Base-by-base conservation (phyloP, 2,797 vertebrate species). In the Cynopterus sphinx region DNA sequence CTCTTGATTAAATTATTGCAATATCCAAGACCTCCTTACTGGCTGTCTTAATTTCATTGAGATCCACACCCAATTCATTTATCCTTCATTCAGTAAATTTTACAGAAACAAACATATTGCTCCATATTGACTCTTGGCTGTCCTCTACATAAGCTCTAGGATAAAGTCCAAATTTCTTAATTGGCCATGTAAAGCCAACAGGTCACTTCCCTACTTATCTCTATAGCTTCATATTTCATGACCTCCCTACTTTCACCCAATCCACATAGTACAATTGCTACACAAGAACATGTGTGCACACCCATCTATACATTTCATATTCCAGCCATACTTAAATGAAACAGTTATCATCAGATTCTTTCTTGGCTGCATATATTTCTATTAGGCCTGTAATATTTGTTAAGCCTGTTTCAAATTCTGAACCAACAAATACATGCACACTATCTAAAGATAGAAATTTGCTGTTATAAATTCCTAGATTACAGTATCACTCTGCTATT, bases 41-140 rank as follows among this genome's bases (percentile, higher is more conserved):
- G 1, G 21, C 71, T 22, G 26, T 46, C 26, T 91, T 83, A n/a
- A 93, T 95, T 90, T 91, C 36, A 81, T 84, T 55, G n/a, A 86
- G 26, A 31, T 71, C 22, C 22, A 6, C 63, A 83, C 33, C 5
- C 31, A 59, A 74, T 79, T 51, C 7, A 39, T 89, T 63, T 59
- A 33, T 31, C 21, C 17, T 81, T 92, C 36, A 65, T 74, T 82
- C 10, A 87, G 73, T 43, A 70, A 68, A 51, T 36, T 67, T 93
- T 94, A 8, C 19, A 78, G 26, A 95, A 91, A 75, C 6, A 4
- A 71, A 12, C 9, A 87, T n/a, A 0, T 15, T 78, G 12, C 53
- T 53, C 17, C 36, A 67, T 78, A 19, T 2, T 68, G 68, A 33
- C 4, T 85, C 19, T 87, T 85, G 11, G 26, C 49, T 65, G 24